Base-by-base conservation (phyloP, 2,797 vertebrate genomes). In the Ctenopoma kingsleyae region DNA sequence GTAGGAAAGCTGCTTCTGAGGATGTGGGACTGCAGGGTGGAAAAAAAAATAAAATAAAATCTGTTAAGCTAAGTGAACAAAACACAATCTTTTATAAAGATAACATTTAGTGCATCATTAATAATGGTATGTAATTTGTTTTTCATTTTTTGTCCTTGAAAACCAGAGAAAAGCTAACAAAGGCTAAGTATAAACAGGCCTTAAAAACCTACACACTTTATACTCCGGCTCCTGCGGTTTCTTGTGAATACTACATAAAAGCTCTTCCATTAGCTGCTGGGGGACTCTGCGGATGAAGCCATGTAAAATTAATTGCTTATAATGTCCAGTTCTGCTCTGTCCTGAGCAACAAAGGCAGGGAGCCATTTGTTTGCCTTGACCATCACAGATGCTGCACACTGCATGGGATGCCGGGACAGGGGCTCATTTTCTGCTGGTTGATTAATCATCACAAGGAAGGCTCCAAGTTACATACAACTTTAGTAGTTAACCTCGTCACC, bases 401-500 rank as follows among this genome's bases (percentile, higher is more conserved):
- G 82, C 92, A 89, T 93, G 95, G 92, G 94, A 92, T 91, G 93
- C 82, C 47, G 12, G 87, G 90, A 90, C 90, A 79, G 90, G 92
- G 85, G 93, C 85, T 93, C 87, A 91, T 93, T 71, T 86, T 90
- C 91, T 87, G 93, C 94, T 87, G 92, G 92, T 94, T 96, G 96
- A 98, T 98, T 97, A 97, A 97, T 97, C 95, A 95, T 95, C 89
- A 66, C 61, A 85, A 92, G 90, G 86, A 89, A 94, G 89, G 90
- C 94, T 95, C 95, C 94, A 93, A 96, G 95, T 97, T 97, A 95
- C 92, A 94, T 92, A 96, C 94, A 95, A 96, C 95, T 98, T 96
- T 62, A 94, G 96, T 95, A 98, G 96, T 98, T 98, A 98, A 97
- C 96, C 96, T 93, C 87, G 56, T 93, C 94, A 97, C 96, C 96